Conservation (phyloP, 30 jellyfish, hydroid and myxozoan species). For the Morbakka virulenta region DNA sequence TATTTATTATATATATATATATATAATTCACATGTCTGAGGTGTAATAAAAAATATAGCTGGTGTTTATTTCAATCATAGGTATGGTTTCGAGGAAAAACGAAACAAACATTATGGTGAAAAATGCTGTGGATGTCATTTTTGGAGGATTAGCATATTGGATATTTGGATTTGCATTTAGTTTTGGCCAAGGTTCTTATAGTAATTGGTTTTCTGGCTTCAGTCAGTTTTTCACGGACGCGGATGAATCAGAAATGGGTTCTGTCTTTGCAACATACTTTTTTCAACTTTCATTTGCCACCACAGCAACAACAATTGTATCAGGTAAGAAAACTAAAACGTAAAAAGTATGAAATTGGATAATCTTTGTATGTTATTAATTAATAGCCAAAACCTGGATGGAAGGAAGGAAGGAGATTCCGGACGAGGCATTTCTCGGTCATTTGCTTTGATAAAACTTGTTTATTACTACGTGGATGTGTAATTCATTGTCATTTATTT, state of each 20-base stretch:
- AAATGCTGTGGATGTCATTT: slow-evolving; percentile 78
- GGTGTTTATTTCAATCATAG: slow-evolving; percentile 39
- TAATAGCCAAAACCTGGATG: no score
- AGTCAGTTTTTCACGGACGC: slow-evolving; percentile 71
- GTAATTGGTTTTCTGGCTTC: slow-evolving; percentile 60
- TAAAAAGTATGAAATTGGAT: no score
- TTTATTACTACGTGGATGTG: no score
- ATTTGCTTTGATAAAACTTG: no score
- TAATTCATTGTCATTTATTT: no score
- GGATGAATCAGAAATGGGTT: slow-evolving; percentile 68
- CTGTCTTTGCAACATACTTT: slow-evolving; percentile 50
- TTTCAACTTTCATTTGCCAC: slow-evolving; percentile 91
- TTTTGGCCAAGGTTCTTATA: slow-evolving; percentile 44
- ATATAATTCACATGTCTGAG: no score
- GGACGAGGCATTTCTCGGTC: no score
- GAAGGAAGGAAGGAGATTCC: no score
- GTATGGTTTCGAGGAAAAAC: slow-evolving; percentile 65
- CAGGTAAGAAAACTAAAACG: no score
- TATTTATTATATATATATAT: no score
- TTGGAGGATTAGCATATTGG: slow-evolving; percentile 90
- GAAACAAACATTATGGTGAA: slow-evolving; percentile 88
- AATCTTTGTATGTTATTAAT: no score
- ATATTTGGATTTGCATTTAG: slow-evolving; percentile 75
- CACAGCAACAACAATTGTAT: slow-evolving; percentile 88
- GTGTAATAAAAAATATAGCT: no score